These are phyloP conservation scores for Drosophila rellima DNA, from an alignment of 2,888 invertebrate species.

Conservation along the genomic window DNA sequence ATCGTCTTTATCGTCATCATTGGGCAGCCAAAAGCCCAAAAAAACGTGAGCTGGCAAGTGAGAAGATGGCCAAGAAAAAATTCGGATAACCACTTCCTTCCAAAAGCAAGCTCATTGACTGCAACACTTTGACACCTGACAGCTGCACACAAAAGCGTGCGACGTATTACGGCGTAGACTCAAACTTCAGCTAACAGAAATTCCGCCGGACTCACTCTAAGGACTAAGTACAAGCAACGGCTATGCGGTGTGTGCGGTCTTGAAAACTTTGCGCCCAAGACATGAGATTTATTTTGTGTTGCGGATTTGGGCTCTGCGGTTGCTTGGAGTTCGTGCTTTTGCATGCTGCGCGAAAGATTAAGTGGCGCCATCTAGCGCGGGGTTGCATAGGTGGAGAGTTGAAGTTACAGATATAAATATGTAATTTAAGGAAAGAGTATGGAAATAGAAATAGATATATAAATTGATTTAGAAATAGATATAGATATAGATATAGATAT, in stretches of 20 bases:
- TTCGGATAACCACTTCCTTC: background rate
- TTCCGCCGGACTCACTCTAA: constrained; percentile 13
- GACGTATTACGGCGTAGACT: constrained; percentile 61
- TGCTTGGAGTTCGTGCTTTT: constrained; percentile 45
- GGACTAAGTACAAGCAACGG: constrained; percentile 23
- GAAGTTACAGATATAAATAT: background rate
- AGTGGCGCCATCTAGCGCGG: constrained; percentile 46
- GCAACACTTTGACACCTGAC: constrained; percentile 78
- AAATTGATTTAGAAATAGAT: constrained; percentile 8
- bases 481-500: constrained; percentile 11
- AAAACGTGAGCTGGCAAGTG: constrained; percentile 51
- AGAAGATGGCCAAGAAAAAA: constrained; percentile 18
- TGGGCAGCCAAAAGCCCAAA: constrained; percentile 66
- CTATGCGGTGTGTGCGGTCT: constrained; percentile 47
- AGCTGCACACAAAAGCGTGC: constrained; percentile 72
- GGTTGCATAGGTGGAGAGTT: background rate
- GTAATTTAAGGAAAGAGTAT: background rate
- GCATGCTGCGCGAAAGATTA: constrained; percentile 50
- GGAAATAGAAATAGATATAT: constrained; percentile 9
- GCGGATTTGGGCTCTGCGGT: constrained; percentile 53
- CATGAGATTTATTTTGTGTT: constrained; percentile 69
- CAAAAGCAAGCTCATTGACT: constrained; percentile 69
- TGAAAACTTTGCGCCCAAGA: constrained; percentile 46
- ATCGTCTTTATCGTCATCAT: constrained; percentile 65
- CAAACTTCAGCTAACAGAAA: constrained; percentile 14